A percentile compares a stretch with the other conserved stretches of the same genome.
These are phyloP conservation scores for Cassiopea andromeda DNA, from an alignment of 30 jellyfish, hydroid and myxozoan species.

Conservation along the genomic window DNA sequence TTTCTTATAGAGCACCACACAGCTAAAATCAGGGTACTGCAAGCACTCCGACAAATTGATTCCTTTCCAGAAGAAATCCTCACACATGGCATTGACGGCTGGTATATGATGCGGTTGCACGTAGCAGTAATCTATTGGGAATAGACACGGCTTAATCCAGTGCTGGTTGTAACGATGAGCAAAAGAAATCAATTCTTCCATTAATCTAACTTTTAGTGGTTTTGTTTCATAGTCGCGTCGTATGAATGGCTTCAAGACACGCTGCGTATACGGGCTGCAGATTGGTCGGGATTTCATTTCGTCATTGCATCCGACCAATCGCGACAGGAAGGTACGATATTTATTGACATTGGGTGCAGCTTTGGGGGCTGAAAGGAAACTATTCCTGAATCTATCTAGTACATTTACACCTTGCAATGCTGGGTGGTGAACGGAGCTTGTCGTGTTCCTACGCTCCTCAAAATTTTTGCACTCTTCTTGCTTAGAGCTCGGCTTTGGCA, in stretches of 20 bases:
- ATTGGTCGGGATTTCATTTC: slow-evolving; percentile 70
- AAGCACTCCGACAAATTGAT: slow-evolving; percentile 91
- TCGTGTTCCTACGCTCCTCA: neutral
- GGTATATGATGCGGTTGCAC: slow-evolving; percentile 99
- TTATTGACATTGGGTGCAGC: neutral
- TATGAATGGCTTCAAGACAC: slow-evolving; percentile 95
- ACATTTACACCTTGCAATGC: slow-evolving; percentile 93
- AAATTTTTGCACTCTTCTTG: neutral
- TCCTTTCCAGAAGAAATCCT: slow-evolving; percentile 98
- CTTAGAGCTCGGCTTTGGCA: slow-evolving; percentile 40
- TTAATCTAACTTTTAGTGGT: slow-evolving; percentile 82
- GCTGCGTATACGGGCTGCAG: slow-evolving; percentile 97
- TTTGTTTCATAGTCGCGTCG: slow-evolving; percentile 87
- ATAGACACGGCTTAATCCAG: slow-evolving; percentile 78
- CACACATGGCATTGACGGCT: slow-evolving; percentile 96
- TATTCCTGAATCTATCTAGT: slow-evolving; percentile 73
- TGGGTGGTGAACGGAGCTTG: slow-evolving; percentile 83
- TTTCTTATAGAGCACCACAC: slow-evolving; percentile 90
- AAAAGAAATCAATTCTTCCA: slow-evolving; percentile 62
- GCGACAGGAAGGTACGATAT: slow-evolving; percentile 53
- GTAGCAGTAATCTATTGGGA: slow-evolving; percentile 96
- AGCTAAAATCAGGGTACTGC: slow-evolving; percentile 98
- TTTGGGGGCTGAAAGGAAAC: neutral
- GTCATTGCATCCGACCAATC: slow-evolving; percentile 79
- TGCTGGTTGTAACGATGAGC: slow-evolving; percentile 76